A percentile compares a stretch with the other conserved stretches of the same genome.
phyloP scores from a whole-genome alignment of 2,797 vertebrate species.

The Dallia pectoralis region DNA sequence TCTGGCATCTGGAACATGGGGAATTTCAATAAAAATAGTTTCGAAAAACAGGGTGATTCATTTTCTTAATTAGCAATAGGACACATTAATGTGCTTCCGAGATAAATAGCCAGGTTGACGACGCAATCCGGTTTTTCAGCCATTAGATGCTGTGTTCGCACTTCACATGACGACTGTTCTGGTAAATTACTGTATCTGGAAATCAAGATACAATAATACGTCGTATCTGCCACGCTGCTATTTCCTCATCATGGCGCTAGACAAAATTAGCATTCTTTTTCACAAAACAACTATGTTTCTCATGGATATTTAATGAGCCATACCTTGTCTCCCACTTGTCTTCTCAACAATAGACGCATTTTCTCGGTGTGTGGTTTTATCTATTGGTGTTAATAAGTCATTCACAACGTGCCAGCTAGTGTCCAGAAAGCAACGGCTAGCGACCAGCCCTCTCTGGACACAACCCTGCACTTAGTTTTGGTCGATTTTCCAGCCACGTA shows the following conservation, averaged over 20 bases:
- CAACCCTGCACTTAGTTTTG: constrained; percentile 45
- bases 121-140: constrained; percentile 9
- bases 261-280: not conserved
- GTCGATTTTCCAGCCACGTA: constrained; percentile 24
- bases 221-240: not conserved
- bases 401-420: constrained; percentile 24
- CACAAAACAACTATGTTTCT: not conserved
- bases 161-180: constrained; percentile 2
- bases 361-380: not conserved
- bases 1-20: not conserved
- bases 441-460: constrained; percentile 32
- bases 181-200: constrained; percentile 11
- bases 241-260: not conserved
- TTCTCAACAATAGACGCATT: not conserved
- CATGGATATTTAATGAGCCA: not conserved
- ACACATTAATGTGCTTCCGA: constrained; percentile 4
- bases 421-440: constrained; percentile 9
- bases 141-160: not conserved
- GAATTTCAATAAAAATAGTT: constrained; percentile 19
- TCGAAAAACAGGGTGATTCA: constrained; percentile 9
- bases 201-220: not conserved
- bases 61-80: constrained; percentile 18
- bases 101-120: not conserved
- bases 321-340: not conserved
- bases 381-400: not conserved